A percentile compares a stretch with the other conserved stretches of the same genome.
Evolutionary conservation across 2,888 invertebrate genomes (phyloP).

Genomic region (Oegoconia quadripuncta): DNA sequence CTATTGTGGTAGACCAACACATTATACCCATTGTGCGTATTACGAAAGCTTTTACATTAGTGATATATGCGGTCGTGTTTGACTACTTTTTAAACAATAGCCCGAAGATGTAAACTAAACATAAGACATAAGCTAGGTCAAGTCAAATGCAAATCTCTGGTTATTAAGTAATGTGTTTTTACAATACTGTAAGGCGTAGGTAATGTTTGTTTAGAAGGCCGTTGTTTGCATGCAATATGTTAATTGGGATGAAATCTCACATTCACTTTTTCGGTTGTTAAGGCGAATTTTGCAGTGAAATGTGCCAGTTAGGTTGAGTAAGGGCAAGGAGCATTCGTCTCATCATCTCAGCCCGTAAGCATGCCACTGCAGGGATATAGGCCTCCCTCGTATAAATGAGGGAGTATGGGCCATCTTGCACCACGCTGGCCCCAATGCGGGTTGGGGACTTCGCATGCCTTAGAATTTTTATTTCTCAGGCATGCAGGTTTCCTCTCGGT

Average conservation of each 20-base stretch:
- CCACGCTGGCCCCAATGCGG: too few relatives aligned
- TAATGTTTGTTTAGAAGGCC: conserved; percentile 23
- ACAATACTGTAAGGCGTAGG: conserved; percentile 12
- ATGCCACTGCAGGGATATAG: too few relatives aligned
- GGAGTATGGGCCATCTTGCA: too few relatives aligned
- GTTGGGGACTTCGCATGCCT: too few relatives aligned
- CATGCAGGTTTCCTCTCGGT: too few relatives aligned
- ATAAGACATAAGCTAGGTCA: conserved; percentile 18
- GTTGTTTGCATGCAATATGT: conserved; percentile 40
- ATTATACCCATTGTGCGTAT: conserved; percentile 25
- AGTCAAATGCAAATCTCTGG: conserved; percentile 8
- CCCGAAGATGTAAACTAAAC: conserved; percentile 15
- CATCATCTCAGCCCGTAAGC: too few relatives aligned
- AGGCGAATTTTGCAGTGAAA: conserved; percentile 39
- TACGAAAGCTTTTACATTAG: conserved; percentile 24
- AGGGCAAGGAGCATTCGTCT: too few relatives aligned
- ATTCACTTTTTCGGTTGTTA: conserved; percentile 36
- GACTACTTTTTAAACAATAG: conserved; percentile 21
- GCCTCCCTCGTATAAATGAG: too few relatives aligned
- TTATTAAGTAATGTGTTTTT: conserved; percentile 12
- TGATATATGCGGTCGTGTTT: conserved; percentile 32
- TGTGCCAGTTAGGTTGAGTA: too few relatives aligned
- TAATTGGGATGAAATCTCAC: conserved; percentile 38
- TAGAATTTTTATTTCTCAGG: too few relatives aligned
- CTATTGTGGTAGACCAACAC: conserved; percentile 17